Conservation (phyloP, 2,888 invertebrate species). For the Acanthosepion pharaonis region DNA sequence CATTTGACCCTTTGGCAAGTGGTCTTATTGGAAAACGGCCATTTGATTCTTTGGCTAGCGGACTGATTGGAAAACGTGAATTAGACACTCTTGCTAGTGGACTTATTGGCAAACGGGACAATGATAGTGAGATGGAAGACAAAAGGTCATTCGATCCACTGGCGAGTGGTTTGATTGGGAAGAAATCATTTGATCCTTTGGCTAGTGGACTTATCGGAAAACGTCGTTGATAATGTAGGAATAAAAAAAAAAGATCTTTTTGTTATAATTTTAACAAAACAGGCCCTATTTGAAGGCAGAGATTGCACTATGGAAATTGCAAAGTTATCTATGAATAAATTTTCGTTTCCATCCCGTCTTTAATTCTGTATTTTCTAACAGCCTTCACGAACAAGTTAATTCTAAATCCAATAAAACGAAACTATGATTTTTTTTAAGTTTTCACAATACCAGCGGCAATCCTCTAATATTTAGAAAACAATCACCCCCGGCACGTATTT, state of each 20-base stretch:
- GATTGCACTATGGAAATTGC: not conserved
- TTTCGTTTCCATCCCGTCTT: not conserved
- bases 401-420: not conserved
- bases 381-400: not conserved
- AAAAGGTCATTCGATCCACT: constrained; percentile 35
- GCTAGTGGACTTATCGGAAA: constrained; percentile 47
- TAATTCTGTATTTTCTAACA: not conserved
- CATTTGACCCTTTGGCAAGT: constrained; percentile 48
- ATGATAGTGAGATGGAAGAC: constrained; percentile 10
- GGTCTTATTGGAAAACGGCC: constrained; percentile 49
- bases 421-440: not conserved
- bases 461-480: not conserved
- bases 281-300: not conserved
- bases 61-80: constrained; percentile 46
- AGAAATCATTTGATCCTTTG: constrained; percentile 41
- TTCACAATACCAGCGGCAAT: not conserved
- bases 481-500: not conserved
- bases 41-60: constrained; percentile 47
- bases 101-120: constrained; percentile 47
- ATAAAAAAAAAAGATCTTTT: not conserved
- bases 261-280: not conserved
- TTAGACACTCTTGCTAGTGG: constrained; percentile 14
- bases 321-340: constrained; percentile 34
- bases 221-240: not conserved
- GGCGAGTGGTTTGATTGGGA: constrained; percentile 43